Conservation (phyloP, 2,113 vertebrate genomes). For the Sylvia atricapilla region DNA sequence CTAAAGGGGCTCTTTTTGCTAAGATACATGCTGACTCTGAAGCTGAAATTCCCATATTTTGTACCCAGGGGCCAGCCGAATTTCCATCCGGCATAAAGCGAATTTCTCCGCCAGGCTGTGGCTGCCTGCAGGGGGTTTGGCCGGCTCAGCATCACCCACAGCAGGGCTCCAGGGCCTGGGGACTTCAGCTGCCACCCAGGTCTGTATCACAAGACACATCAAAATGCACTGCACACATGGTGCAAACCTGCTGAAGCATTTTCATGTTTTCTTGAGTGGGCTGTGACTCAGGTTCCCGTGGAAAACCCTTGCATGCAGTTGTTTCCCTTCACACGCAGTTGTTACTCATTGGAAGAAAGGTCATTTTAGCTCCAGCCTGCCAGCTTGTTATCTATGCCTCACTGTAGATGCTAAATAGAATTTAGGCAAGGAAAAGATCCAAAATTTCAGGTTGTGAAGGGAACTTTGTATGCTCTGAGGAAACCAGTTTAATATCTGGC, state of each 20-base stretch:
- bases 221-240: not conserved
- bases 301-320: not conserved
- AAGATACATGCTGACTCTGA: not conserved
- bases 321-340: not conserved
- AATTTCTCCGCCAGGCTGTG: not conserved
- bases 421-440: not conserved
- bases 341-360: not conserved
- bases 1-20: not conserved
- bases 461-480: not conserved
- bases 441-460: not conserved
- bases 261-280: not conserved
- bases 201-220: not conserved
- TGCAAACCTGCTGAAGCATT: not conserved
- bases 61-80: not conserved
- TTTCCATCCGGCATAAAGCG: not conserved
- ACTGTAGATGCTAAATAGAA: not conserved
- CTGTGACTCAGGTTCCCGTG: not conserved
- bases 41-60: not conserved
- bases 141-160: not conserved
- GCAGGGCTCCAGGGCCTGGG: not conserved
- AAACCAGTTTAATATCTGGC: not conserved
- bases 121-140: not conserved
- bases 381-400: not conserved
- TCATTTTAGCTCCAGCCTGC: not conserved
- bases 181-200: not conserved